These are phyloP conservation scores for Picathartes gymnocephalus DNA, from an alignment of 2,113 vertebrate species.

Conservation along the genomic window DNA sequence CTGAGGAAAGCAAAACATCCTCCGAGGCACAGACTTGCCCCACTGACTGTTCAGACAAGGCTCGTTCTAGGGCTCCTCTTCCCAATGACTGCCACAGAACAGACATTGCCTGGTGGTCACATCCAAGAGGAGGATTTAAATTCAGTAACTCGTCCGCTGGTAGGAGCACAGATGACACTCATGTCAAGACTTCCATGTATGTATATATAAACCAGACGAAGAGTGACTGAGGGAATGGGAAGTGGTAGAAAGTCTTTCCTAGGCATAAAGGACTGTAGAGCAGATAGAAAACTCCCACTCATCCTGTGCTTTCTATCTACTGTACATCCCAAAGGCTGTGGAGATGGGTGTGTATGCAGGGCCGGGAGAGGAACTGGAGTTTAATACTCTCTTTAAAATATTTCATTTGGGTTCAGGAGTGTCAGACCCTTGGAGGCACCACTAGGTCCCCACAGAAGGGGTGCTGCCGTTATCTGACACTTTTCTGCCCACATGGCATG, in stretches of 20 bases:
- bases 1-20: neutral
- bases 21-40: neutral
- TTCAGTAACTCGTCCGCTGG: neutral
- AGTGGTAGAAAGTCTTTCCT: neutral
- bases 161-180: neutral
- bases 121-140: neutral
- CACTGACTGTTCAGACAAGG: neutral
- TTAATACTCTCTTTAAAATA: neutral
- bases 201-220: neutral
- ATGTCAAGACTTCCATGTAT: neutral
- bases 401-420: neutral
- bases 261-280: neutral
- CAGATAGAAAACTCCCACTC: neutral
- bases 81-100: neutral
- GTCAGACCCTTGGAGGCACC: neutral
- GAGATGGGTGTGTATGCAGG: rapidly evolving
- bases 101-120: neutral
- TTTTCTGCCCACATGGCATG: neutral
- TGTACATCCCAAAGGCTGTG: neutral
- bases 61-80: neutral
- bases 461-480: neutral
- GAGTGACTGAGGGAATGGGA: neutral
- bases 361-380: neutral
- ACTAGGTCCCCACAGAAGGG: neutral
- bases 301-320: neutral